A percentile compares a stretch with the other conserved stretches of the same genome.
These are phyloP conservation scores for Toxonevra muliebris DNA, from an alignment of 2,888 invertebrate species.

Conservation along the genomic window DNA sequence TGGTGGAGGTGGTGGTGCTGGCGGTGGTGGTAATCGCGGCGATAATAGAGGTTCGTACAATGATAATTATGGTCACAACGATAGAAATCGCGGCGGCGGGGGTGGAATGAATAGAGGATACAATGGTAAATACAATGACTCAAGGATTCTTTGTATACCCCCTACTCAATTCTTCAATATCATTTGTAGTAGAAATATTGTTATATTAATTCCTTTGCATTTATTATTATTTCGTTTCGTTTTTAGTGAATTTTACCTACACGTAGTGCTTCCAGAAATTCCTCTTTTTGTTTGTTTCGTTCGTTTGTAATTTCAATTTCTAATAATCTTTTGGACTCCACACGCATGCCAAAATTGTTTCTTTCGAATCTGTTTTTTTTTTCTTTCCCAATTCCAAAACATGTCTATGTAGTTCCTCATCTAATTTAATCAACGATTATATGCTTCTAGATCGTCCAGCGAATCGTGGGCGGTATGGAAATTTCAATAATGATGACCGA, in stretches of 20 bases:
- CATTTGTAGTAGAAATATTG: too few species aligned
- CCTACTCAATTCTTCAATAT: background rate
- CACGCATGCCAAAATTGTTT: slow-evolving; percentile 26
- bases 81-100: slow-evolving; percentile 66
- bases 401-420: background rate
- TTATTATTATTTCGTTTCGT: slow-evolving; percentile 20
- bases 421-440: background rate
- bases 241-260: slow-evolving; percentile 18
- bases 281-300: background rate
- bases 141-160: slow-evolving; percentile 13
- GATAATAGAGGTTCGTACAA: slow-evolving; percentile 65
- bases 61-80: slow-evolving; percentile 65
- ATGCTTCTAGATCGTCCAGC: slow-evolving; percentile 60
- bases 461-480: slow-evolving; percentile 64
- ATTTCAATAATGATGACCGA: slow-evolving; percentile 63
- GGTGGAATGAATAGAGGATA: slow-evolving; percentile 68
- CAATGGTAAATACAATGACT: slow-evolving; percentile 61
- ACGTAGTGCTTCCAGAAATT: background rate
- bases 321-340: slow-evolving; percentile 4
- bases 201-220: background rate
- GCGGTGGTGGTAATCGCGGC: slow-evolving; percentile 51
- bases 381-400: slow-evolving; percentile 16
- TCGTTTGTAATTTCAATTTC: slow-evolving; percentile 18
- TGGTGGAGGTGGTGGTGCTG: slow-evolving; percentile 42
- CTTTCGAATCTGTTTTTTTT: slow-evolving; percentile 15